Evolutionary conservation across 2,888 invertebrate species (phyloP), one percentile per base, ranked within the genome.

Genomic region (Aleiodes testaceus): DNA sequence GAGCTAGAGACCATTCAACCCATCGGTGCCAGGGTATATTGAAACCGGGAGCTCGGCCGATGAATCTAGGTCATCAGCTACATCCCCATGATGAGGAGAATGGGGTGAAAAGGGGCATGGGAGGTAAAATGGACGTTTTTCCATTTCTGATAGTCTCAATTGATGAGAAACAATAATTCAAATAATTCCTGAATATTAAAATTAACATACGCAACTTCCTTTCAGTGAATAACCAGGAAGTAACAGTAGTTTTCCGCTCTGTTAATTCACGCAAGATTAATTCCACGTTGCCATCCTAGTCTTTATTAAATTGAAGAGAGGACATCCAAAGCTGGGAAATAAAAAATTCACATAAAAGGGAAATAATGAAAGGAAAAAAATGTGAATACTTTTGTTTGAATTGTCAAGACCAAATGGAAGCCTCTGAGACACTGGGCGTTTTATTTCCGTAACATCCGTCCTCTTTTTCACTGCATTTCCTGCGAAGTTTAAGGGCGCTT

Each of bases 1-100:
- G 76, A 59, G 75, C 66, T 65, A 71, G 61, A 61, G 47, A 75
- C 76, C 74, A 76, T 77, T 79, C 74, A 79, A 14, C 73, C 79
- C 74, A 77, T 74, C 74, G 75, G 74, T 49, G 69, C 66, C 70
- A 69, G 67, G 68, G 59, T 70, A 55, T 47, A 30, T 61, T 59
- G 61, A 53, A 61, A 74, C 71, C 9, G 36, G 36, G 36, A 36
- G 36, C 36, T 36, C 36, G 9, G 36, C 36, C 11, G 11, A 36
- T 9, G 36, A 36, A 36, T 9, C 36, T 36, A 9, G 36, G 36
- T 36, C 36, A 36, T 36, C 36, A 36, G 36, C 11, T 9, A 11
- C 36, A 36, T 36, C 36, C 36, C 36, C 36, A 36, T n/a, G n/a
- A n/a, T n/a, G n/a, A n/a, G n/a, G n/a, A n/a, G n/a, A n/a, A n/a